Percentiles rank a stretch among this genome's conserved stretches.
These are phyloP conservation scores for Serripes groenlandicus DNA, from an alignment of 2,888 invertebrate genomes.

Conservation along the genomic window DNA sequence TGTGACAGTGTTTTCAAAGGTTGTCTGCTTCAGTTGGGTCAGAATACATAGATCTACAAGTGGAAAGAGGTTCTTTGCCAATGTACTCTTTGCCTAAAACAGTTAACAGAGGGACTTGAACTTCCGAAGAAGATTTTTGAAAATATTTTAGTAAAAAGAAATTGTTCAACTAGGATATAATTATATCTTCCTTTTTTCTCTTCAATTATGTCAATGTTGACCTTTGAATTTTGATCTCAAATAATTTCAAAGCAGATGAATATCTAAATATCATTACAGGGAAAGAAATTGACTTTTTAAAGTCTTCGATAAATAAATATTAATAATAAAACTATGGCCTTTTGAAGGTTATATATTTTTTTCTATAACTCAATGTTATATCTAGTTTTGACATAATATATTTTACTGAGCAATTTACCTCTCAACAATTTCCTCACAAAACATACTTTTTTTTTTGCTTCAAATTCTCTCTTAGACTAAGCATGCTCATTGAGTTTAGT, in stretches of 20 bases:
- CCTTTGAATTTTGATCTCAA: neutral
- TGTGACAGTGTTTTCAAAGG: neutral
- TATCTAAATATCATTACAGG: too few relatives aligned
- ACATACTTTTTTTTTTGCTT: too few relatives aligned
- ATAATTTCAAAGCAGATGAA: too few relatives aligned
- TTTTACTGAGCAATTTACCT: too few relatives aligned
- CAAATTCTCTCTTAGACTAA: too few relatives aligned
- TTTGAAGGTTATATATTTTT: too few relatives aligned
- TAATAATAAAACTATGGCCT: too few relatives aligned
- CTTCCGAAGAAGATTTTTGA: neutral
- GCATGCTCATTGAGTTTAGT: too few relatives aligned
- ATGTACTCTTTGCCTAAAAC: neutral
- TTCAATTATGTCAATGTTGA: too few relatives aligned
- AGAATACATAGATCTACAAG: neutral
- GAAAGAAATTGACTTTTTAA: neutral
- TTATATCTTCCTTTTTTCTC: neutral
- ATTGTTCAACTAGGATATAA: neutral
- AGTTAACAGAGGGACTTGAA: neutral
- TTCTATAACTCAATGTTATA: too few relatives aligned
- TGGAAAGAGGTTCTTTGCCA: neutral
- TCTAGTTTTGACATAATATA: too few relatives aligned
- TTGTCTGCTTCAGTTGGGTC: neutral
- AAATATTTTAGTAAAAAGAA: neutral
- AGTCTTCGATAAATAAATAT: neutral
- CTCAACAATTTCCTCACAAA: too few relatives aligned